Conservation (phyloP, 2,113 vertebrate genomes). For the Coryphaenoides rupestris region DNA sequence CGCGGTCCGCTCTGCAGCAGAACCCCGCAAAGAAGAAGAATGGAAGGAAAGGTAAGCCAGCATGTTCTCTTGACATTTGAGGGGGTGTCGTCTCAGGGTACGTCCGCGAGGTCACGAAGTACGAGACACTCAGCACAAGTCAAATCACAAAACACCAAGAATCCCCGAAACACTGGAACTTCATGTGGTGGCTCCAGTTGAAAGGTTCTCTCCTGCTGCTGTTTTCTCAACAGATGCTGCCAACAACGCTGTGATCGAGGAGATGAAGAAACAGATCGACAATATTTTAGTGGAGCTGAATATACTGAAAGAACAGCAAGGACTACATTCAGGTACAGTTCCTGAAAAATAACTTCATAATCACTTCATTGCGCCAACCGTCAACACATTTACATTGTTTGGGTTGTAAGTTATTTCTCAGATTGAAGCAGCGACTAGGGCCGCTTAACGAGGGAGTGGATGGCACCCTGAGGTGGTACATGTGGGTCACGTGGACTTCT, state of each 20-base stretch:
- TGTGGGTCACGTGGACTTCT: not conserved
- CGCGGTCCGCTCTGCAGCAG: constrained; percentile 61
- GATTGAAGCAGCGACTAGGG: no score
- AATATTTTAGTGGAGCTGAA: constrained; percentile 82
- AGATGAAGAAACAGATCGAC: constrained; percentile 82
- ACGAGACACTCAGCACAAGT: no score
- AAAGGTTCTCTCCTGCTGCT: no score
- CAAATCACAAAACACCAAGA: no score
- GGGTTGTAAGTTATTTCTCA: no score
- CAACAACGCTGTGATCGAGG: constrained; percentile 80
- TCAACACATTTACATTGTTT: no score
- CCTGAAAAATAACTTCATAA: no score
- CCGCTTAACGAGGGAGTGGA: no score
- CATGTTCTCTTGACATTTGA: not conserved
- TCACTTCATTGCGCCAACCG: no score
- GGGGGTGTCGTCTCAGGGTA: no score
- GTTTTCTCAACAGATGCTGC: constrained; percentile 50
- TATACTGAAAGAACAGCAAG: constrained; percentile 88
- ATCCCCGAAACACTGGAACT: not conserved
- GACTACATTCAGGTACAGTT: constrained; percentile 84
- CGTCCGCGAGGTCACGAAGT: no score
- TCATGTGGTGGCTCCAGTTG: not conserved
- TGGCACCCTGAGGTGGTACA: not conserved
- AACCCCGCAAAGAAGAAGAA: constrained; percentile 51
- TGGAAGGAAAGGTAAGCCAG: constrained; percentile 85